A percentile compares a stretch with the other conserved stretches of the same genome.
Conservation (phyloP, 2,113 vertebrate species). For the Sorex araneus region DNA sequence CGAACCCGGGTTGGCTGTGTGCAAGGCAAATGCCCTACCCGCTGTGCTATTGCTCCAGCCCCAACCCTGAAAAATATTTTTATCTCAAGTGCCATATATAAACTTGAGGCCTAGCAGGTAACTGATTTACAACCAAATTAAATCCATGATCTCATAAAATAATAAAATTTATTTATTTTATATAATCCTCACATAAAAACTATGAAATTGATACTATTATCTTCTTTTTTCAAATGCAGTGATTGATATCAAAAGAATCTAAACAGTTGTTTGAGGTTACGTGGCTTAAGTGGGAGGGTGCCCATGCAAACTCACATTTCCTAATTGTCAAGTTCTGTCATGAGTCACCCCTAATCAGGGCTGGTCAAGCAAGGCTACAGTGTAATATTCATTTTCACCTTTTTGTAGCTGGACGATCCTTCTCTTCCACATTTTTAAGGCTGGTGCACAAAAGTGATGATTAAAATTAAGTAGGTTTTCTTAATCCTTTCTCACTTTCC, state of each 20-base stretch:
- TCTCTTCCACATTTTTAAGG: conserved; percentile 29
- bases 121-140: neutral
- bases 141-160: neutral
- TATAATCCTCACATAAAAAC: neutral
- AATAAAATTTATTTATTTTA: too few relatives aligned
- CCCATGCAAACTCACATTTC: neutral
- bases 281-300: neutral
- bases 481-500: neutral
- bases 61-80: neutral
- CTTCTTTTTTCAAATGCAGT: conserved; percentile 3
- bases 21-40: too few relatives aligned
- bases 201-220: too few relatives aligned
- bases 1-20: too few relatives aligned
- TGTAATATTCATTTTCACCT: conserved; percentile 32
- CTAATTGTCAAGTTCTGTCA: neutral
- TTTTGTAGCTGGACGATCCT: conserved; percentile 48
- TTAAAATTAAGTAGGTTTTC: conserved; percentile 66
- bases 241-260: neutral
- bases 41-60: too few relatives aligned
- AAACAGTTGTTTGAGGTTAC: neutral
- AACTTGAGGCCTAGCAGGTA: neutral
- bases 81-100: neutral
- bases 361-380: neutral
- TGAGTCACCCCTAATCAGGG: neutral
- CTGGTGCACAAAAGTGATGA: conserved; percentile 17